Base-by-base conservation (phyloP, 2,888 invertebrate species). In the Meteorus colon region DNA sequence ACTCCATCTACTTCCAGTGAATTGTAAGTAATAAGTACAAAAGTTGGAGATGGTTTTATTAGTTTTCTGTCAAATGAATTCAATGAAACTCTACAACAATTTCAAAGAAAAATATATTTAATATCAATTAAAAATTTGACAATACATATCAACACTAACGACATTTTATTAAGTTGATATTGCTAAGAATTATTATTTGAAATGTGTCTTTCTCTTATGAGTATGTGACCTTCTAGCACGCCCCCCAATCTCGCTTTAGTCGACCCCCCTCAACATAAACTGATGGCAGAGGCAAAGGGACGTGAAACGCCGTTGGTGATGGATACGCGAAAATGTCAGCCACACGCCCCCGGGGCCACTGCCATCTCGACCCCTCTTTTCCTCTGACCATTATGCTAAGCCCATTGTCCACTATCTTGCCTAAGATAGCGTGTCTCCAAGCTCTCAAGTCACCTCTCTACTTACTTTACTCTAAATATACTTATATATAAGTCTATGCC, bases 311-410 rank as follows among this genome's bases (percentile, higher is more conserved):
- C 68, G 69, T 55, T 82, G 80, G 85, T 88, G 88, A 88, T 88
- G 88, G 88, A 88, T 88, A 88, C 87, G 85, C 85, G 84, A 86
- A 88, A 86, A 85, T 86, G 88, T 88, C 88, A 88, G 82, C 81
- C 84, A 80, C 88, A 88, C 86, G 86, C 85, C 88, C 84, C 85
- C 82, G 82, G 83, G 87, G 86, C 86, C 80, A 83, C 63, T 77
- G 73, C 65, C 75, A 75, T 75, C 60, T 55, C 75, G 79, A 81
- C 79, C 84, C 79, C 79, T 55, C 55, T 19, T 55, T 70, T 78
- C 82, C 86, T 82, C 85, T 86, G 87, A 86, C 88, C 87, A 87
- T 88, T 88, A 88, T 88, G 87, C 88, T 87, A 87, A 87, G 88
- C 87, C 55, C 86, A 88, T 88, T 88, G 88, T 88, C 88, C 88